A percentile compares a stretch with the other conserved stretches of the same genome.
phyloP scores from a whole-genome alignment of 2,113 vertebrate genomes.

The Atlantisia rogersi region DNA sequence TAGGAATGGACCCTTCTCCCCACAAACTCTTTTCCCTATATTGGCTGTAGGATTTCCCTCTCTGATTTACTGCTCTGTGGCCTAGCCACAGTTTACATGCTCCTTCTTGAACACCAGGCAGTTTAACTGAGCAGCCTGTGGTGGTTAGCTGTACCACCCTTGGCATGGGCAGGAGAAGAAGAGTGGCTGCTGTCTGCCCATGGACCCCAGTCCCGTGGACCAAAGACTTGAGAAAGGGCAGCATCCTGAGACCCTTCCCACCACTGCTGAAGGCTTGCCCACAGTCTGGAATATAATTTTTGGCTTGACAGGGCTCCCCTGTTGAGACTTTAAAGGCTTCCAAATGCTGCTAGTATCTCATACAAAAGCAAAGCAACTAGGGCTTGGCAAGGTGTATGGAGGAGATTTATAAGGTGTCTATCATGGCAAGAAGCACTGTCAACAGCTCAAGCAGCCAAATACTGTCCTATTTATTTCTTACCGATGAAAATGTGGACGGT shows the following conservation, averaged over 20 bases:
- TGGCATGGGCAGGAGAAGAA: not conserved
- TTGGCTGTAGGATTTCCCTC: not conserved
- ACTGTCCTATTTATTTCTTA: constrained; percentile 17
- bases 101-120: not conserved
- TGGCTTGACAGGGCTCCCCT: not conserved
- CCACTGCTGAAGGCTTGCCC: not conserved
- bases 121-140: not conserved
- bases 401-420: constrained; percentile 3
- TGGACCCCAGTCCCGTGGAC: not conserved
- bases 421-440: not conserved
- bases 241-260: not conserved
- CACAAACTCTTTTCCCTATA: not conserved
- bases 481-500: not conserved
- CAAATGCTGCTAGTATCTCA: not conserved
- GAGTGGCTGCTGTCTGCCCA: not conserved
- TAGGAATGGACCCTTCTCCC: not conserved
- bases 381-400: not conserved
- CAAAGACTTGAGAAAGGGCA: not conserved
- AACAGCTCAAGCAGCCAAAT: not conserved
- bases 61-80: not conserved
- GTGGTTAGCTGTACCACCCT: not conserved
- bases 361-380: not conserved
- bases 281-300: not conserved
- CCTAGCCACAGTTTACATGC: not conserved
- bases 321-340: not conserved